Conservation (phyloP, 2,888 invertebrate genomes). For the Acronicta aceris region DNA sequence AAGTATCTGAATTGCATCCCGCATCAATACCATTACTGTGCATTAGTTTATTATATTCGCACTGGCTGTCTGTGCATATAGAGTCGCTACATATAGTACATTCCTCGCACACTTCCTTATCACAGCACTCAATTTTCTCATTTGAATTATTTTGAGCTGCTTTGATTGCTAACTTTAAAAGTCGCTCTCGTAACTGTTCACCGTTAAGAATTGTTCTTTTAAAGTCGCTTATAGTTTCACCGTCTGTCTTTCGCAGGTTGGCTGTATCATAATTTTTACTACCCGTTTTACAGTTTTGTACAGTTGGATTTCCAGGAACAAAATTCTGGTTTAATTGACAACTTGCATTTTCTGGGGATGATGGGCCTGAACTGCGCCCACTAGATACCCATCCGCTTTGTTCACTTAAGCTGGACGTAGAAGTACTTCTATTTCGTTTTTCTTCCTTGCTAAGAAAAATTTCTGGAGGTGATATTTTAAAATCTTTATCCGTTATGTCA, state of each 20-base stretch:
- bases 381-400: slow-evolving; percentile 97
- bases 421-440: slow-evolving; percentile 84
- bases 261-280: slow-evolving; percentile 68
- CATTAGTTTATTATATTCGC: slow-evolving; percentile 85
- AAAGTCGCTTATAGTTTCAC: slow-evolving; percentile 81
- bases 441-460: slow-evolving; percentile 84
- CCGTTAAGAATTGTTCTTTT: slow-evolving; percentile 89
- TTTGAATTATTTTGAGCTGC: slow-evolving; percentile 80
- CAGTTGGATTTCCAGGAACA: slow-evolving; percentile 70
- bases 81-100: slow-evolving; percentile 87
- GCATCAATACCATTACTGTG: slow-evolving; percentile 82
- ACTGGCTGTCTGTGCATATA: slow-evolving; percentile 86
- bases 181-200: slow-evolving; percentile 91
- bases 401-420: slow-evolving; percentile 93
- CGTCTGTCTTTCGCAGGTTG: slow-evolving; percentile 67
- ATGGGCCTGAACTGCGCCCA: slow-evolving; percentile 91
- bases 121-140: slow-evolving; percentile 87
- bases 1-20: slow-evolving; percentile 83
- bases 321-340: slow-evolving; percentile 87
- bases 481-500: slow-evolving; percentile 86
- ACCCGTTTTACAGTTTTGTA: slow-evolving; percentile 61
- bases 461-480: slow-evolving; percentile 86
- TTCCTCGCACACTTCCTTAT: slow-evolving; percentile 86
- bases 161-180: slow-evolving; percentile 90
- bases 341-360: slow-evolving; percentile 89